Conservation (phyloP, 2,797 vertebrate species). For the Bufotes viridis region DNA sequence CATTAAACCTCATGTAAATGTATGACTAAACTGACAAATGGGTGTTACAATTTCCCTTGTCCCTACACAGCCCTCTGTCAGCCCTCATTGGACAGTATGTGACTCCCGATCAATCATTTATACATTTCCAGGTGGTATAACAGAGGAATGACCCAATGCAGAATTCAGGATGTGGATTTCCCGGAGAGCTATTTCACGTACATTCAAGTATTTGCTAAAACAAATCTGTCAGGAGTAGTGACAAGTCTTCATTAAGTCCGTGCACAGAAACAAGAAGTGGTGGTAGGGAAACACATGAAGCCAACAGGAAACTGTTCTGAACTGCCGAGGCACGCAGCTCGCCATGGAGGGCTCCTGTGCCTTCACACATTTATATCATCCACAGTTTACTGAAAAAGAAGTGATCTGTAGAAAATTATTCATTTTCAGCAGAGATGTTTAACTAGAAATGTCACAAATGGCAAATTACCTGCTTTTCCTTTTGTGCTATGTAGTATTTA, state of each 20-base stretch:
- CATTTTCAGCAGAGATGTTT: not conserved
- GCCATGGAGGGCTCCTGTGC: not conserved
- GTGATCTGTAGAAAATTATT: not conserved
- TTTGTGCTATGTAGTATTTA: not conserved
- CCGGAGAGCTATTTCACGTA: not conserved
- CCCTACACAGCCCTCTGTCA: too few species aligned
- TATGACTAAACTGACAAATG: too few species aligned
- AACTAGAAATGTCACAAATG: not conserved
- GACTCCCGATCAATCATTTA: not conserved
- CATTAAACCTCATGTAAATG: too few species aligned
- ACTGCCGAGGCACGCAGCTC: not conserved
- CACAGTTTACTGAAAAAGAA: not conserved
- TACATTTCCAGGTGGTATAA: not conserved
- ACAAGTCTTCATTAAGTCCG: not conserved
- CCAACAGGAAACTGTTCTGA: not conserved
- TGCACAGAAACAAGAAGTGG: not conserved
- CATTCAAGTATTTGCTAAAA: not conserved
- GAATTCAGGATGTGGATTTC: not conserved
- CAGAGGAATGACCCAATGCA: not conserved
- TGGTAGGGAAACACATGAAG: not conserved
- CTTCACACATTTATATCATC: not conserved
- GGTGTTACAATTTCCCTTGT: too few species aligned
- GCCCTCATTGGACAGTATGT: too few species aligned
- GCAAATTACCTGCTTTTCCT: not conserved
- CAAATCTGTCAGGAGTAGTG: not conserved